phyloP scores from a whole-genome alignment of 2,113 vertebrate genomes.

The Myxocyprinus asiaticus region DNA sequence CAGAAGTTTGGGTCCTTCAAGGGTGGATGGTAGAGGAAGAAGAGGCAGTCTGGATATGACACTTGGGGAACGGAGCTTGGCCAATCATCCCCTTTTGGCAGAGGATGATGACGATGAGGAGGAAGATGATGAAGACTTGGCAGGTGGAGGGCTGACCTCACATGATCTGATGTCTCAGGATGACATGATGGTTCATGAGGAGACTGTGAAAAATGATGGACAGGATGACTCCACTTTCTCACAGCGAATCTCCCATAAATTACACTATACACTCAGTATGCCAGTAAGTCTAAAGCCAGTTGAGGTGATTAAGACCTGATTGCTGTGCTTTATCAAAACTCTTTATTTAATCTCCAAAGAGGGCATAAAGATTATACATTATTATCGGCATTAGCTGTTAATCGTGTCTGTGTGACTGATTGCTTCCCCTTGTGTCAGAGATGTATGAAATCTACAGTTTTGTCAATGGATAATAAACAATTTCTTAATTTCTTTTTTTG shows the following conservation, averaged over 20 bases:
- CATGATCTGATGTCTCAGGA: conserved; percentile 94
- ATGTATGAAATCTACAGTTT: too few species aligned
- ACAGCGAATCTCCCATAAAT: conserved; percentile 89
- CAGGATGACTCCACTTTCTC: conserved; percentile 83
- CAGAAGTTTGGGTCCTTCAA: conserved; percentile 72
- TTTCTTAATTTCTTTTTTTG: too few species aligned
- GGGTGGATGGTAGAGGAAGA: conserved; percentile 80
- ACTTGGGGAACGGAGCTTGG: conserved; percentile 86
- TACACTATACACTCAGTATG: conserved; percentile 89
- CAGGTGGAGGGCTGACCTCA: conserved; percentile 83
- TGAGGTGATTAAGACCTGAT: not conserved
- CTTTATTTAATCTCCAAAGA: too few species aligned
- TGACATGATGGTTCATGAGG: conserved; percentile 97
- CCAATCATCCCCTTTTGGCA: conserved; percentile 87
- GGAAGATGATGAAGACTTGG: conserved; percentile 80
- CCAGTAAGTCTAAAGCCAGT: conserved; percentile 80
- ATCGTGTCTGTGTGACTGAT: too few species aligned
- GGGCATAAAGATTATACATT: too few species aligned
- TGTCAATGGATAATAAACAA: too few species aligned
- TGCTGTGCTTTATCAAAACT: not conserved
- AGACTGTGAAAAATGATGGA: conserved; percentile 89
- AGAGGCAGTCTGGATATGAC: conserved; percentile 76
- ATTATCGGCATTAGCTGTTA: too few species aligned
- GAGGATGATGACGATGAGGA: conserved; percentile 70
- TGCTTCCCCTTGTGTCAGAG: too few species aligned